Evolutionary conservation across 2,888 invertebrate species (phyloP).

Genomic region (Micoletzkya japonica): DNA sequence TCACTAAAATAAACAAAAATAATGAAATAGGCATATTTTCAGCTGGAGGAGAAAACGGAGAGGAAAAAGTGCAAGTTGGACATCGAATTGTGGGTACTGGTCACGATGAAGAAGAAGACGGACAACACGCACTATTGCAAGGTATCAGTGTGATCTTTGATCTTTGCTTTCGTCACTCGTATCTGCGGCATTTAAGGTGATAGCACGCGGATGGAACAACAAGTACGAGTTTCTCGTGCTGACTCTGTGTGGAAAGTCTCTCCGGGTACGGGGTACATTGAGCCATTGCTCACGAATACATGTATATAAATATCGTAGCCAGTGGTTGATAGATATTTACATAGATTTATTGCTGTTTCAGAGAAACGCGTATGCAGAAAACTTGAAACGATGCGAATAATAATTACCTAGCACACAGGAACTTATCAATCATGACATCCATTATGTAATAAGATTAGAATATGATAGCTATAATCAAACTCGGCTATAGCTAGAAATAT

Average conservation of each 20-base stretch:
- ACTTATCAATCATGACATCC: no score
- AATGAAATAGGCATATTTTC: neutral
- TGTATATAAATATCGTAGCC: no score
- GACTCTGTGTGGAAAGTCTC: constrained; percentile 23
- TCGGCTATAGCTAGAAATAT: no score
- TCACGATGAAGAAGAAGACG: constrained; percentile 28
- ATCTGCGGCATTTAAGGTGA: constrained; percentile 12
- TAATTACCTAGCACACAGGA: no score
- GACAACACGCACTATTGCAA: constrained; percentile 24
- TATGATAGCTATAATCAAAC: no score
- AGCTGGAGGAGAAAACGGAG: constrained; percentile 11
- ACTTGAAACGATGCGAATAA: no score
- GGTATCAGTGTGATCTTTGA: constrained; percentile 9
- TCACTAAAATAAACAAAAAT: no score
- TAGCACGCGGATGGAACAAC: constrained; percentile 18
- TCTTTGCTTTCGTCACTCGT: neutral
- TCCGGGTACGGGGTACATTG: constrained; percentile 7
- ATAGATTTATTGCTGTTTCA: no score
- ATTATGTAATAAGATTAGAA: no score
- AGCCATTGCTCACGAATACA: no score
- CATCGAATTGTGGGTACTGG: constrained; percentile 21
- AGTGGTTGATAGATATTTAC: no score
- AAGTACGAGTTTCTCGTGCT: constrained; percentile 24
- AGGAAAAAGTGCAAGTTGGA: neutral
- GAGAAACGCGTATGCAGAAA: no score